phyloP scores from a whole-genome alignment of 2,113 vertebrate genomes.

The Eira barbara region DNA sequence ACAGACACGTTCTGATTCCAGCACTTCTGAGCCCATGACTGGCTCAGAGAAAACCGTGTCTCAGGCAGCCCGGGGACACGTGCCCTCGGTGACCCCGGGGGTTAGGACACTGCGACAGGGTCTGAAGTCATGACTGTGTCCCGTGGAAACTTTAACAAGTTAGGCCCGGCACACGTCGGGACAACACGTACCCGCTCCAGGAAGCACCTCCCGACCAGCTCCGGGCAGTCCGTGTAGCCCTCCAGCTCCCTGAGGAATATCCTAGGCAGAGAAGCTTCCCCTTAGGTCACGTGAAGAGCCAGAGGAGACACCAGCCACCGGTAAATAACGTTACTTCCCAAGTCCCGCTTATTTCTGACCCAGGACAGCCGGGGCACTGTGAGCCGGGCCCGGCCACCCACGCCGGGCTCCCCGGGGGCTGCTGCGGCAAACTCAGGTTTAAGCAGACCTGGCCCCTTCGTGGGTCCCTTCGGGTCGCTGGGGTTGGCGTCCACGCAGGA shows the following conservation, averaged over 20 bases:
- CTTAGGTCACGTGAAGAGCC: not conserved
- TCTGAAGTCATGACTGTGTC: not conserved
- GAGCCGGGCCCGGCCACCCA: not conserved
- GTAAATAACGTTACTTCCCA: rapidly evolving
- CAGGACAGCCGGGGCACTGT: not conserved
- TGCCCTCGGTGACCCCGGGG: not conserved
- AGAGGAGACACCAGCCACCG: rapidly evolving
- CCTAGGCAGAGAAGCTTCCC: conserved; percentile 78
- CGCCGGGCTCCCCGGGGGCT: rapidly evolving
- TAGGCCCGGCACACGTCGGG: no score
- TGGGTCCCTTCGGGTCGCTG: rapidly evolving
- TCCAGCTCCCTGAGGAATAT: conserved; percentile 95
- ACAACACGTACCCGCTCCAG: conserved; percentile 88
- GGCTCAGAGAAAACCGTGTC: not conserved
- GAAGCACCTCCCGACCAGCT: conserved; percentile 95
- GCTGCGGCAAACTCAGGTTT: not conserved
- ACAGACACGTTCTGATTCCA: rapidly evolving
- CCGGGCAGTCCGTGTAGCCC: conserved; percentile 91
- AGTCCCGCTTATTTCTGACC: rapidly evolving
- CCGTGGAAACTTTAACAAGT: no score
- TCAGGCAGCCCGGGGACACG: not conserved
- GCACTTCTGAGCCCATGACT: not conserved
- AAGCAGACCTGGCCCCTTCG: rapidly evolving
- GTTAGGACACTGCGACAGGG: not conserved
- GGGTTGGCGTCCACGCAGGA: no score